phyloP scores from a whole-genome alignment of 2,797 vertebrate species.

The Rhincodon typus region DNA sequence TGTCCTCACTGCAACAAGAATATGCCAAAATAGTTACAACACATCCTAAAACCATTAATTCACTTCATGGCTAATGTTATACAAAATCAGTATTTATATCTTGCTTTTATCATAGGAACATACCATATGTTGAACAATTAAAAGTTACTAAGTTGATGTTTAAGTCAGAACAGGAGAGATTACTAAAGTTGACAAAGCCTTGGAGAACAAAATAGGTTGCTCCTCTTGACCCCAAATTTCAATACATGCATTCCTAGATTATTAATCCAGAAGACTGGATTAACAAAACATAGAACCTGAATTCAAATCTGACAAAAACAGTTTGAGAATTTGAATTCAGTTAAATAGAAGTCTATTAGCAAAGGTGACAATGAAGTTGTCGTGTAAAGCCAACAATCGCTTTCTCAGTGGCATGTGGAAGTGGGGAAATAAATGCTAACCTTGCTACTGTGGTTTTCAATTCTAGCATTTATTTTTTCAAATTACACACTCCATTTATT shows the following conservation, averaged over 20 bases:
- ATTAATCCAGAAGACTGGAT: background rate
- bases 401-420: background rate
- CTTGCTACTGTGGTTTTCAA: background rate
- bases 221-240: background rate
- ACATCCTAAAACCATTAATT: background rate
- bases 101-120: background rate
- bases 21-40: background rate
- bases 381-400: no score
- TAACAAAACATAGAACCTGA: background rate
- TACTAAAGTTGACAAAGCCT: background rate
- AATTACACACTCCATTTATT: background rate
- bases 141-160: background rate
- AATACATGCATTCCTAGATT: background rate
- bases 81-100: background rate
- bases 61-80: background rate
- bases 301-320: background rate
- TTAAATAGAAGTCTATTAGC: background rate
- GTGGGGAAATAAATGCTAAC: background rate
- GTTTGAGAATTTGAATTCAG: background rate
- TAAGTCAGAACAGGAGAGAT: background rate
- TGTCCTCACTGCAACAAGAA: slow-evolving; percentile 70
- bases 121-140: background rate
- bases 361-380: no score
- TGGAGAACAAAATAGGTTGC: background rate
- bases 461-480: background rate